Evolutionary conservation across 2,888 invertebrate species (phyloP).

Genomic region (Drosophila mercatorum): DNA sequence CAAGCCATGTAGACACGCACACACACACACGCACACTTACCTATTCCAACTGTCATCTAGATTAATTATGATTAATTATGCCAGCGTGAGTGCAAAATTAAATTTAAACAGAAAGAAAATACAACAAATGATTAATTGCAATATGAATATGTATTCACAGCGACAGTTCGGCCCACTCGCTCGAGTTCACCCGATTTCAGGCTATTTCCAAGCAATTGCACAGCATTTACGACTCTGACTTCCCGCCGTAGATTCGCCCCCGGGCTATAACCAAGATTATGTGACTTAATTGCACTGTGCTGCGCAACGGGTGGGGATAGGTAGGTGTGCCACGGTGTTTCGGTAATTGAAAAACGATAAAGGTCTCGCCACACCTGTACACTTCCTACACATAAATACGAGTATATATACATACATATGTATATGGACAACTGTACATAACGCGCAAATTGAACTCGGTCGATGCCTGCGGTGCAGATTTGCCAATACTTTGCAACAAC

Average conservation of each 20-base stretch:
- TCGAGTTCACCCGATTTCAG: slow-evolving; percentile 1
- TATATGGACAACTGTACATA: background rate
- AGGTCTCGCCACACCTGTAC: slow-evolving; percentile 36
- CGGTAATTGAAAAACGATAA: slow-evolving; percentile 75
- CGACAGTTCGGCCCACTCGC: background rate
- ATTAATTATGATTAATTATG: slow-evolving; percentile 73
- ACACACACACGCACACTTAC: slow-evolving; percentile 11
- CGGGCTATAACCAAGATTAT: slow-evolving; percentile 53
- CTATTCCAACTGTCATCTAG: slow-evolving; percentile 48
- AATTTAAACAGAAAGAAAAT: slow-evolving; percentile 40
- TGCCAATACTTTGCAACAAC: slow-evolving; percentile 8
- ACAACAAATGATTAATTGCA: slow-evolving; percentile 58
- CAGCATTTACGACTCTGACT: slow-evolving; percentile 52
- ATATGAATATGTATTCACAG: slow-evolving; percentile 38
- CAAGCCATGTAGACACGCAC: background rate
- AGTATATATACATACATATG: background rate
- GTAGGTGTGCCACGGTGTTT: background rate
- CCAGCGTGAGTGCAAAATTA: slow-evolving; percentile 47
- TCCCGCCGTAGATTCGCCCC: slow-evolving; percentile 32
- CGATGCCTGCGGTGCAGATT: slow-evolving; percentile 13
- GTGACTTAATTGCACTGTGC: slow-evolving; percentile 60
- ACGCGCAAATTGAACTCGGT: slow-evolving; percentile 33
- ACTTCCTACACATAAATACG: background rate
- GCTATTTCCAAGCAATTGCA: slow-evolving; percentile 30
- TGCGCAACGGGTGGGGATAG: slow-evolving; percentile 1